Evolutionary conservation across 2,888 invertebrate genomes (phyloP).

Genomic region (Acronicta leporina): DNA sequence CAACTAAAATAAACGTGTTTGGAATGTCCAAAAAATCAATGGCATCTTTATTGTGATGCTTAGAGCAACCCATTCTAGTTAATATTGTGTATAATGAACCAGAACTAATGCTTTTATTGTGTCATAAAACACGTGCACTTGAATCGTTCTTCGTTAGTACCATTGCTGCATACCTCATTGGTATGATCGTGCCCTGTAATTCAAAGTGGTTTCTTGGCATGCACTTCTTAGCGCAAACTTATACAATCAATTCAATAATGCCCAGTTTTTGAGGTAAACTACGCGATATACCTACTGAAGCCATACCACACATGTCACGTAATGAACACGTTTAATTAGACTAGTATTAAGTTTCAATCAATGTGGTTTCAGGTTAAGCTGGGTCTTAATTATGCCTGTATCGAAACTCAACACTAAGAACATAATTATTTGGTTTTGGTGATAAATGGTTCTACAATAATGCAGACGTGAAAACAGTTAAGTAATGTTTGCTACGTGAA

Average conservation of each 20-base stretch:
- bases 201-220: conserved; percentile 11
- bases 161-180: conserved; percentile 4
- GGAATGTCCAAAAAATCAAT: conserved; percentile 26
- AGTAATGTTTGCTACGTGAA: conserved; percentile 28
- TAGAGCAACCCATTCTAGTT: conserved; percentile 10
- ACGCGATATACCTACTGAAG: conserved; percentile 24
- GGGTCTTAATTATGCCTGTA: conserved; percentile 4
- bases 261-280: neutral
- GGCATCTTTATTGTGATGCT: conserved; percentile 13
- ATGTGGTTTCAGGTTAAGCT: conserved; percentile 21
- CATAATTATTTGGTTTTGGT: too few species aligned
- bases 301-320: conserved; percentile 5
- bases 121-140: conserved; percentile 20
- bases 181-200: conserved; percentile 37
- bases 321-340: conserved; percentile 37
- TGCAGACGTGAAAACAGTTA: conserved; percentile 1
- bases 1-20: conserved; percentile 33
- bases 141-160: conserved; percentile 13
- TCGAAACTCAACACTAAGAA: conserved; percentile 1
- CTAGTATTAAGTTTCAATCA: conserved; percentile 23
- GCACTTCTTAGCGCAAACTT: conserved; percentile 18
- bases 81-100: conserved; percentile 19
- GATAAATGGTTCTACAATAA: neutral
- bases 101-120: conserved; percentile 6
- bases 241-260: conserved; percentile 20